These are phyloP conservation scores for Pheosia gnoma DNA, from an alignment of 2,888 invertebrate species.

Conservation along the genomic window DNA sequence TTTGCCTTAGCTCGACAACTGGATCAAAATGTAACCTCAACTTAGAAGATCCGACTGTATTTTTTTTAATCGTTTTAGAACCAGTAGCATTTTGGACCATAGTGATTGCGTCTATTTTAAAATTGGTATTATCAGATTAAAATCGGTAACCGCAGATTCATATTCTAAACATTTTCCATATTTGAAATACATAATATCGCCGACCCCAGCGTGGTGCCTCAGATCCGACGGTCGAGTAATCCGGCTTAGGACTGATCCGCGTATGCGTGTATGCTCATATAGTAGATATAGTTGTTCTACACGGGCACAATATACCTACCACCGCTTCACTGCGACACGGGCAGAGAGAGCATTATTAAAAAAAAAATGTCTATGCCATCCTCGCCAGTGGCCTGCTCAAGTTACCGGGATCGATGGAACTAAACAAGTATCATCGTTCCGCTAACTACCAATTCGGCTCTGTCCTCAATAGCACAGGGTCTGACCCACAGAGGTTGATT, in stretches of 20 bases:
- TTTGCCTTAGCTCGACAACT: too few species aligned
- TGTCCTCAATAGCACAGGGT: too few species aligned
- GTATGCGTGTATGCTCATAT: conserved; percentile 44
- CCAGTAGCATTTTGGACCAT: too few species aligned
- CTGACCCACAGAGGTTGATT: too few species aligned
- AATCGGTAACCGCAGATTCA: conserved; percentile 15
- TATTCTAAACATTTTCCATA: conserved; percentile 44
- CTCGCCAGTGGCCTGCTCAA: too few species aligned
- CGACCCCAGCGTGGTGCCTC: conserved; percentile 58
- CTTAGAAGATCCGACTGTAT: too few species aligned
- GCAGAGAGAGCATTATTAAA: not conserved
- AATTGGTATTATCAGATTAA: not conserved
- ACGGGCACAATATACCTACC: conserved; percentile 2
- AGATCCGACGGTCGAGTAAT: conserved; percentile 76
- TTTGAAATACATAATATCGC: conserved; percentile 64
- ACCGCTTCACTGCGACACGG: not conserved
- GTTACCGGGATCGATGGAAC: too few species aligned
- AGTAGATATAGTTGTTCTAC: conserved; percentile 44
- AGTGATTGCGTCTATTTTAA: not conserved
- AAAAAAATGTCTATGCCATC: too few species aligned
- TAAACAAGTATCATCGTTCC: too few species aligned
- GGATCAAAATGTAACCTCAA: too few species aligned
- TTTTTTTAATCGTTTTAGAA: too few species aligned
- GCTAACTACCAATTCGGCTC: too few species aligned
- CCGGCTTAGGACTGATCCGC: conserved; percentile 77